Conservation (phyloP, 2,113 vertebrate genomes). For the Pseudonaja textilis region DNA sequence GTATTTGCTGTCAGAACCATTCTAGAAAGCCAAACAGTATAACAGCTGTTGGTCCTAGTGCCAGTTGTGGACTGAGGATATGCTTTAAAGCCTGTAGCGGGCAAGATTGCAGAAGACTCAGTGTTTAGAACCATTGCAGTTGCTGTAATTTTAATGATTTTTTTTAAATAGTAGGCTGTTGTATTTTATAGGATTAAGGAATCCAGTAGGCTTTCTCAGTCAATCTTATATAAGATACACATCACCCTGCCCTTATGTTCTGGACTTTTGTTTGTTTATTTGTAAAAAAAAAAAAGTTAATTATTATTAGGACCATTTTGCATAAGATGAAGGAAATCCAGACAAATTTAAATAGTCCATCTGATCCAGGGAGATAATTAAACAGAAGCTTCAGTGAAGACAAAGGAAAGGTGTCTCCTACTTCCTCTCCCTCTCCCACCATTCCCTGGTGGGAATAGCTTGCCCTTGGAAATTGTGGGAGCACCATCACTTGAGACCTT, state of each 20-base stretch:
- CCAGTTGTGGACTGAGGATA: neutral
- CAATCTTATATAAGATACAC: neutral
- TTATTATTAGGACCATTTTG: neutral
- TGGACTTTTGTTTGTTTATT: neutral
- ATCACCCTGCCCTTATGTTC: neutral
- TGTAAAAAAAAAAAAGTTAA: neutral
- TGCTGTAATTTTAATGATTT: neutral
- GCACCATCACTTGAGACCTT: too few relatives aligned
- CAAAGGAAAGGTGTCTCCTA: neutral
- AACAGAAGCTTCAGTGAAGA: neutral
- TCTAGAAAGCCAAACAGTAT: neutral
- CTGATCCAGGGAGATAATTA: neutral
- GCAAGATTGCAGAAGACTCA: neutral
- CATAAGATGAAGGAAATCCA: neutral
- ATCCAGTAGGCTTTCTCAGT: neutral
- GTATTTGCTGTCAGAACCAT: fast-evolving
- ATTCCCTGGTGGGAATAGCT: neutral
- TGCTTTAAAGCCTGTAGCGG: neutral
- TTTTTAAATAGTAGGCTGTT: neutral
- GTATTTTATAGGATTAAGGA: neutral
- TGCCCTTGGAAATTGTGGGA: too few relatives aligned
- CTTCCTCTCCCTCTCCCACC: neutral
- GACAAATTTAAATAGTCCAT: neutral
- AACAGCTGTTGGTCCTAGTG: neutral
- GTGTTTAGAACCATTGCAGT: neutral